Evolutionary conservation across 2,113 vertebrate genomes (phyloP).

Genomic region (Melierax canorus): DNA sequence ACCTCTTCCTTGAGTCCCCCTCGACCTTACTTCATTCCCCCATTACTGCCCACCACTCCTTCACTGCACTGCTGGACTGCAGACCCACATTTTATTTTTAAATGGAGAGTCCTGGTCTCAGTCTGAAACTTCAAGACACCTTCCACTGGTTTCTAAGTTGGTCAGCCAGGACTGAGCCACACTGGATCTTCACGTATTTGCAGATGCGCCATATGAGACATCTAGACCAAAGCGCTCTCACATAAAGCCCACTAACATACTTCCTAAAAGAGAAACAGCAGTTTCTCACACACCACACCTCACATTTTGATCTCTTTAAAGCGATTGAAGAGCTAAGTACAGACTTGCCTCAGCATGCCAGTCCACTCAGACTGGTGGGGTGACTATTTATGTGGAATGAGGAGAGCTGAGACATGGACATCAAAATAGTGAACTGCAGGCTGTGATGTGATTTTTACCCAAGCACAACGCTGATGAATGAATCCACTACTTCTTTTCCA

Average conservation of each 20-base stretch:
- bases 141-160: neutral
- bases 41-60: neutral
- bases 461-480: neutral
- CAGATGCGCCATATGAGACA: neutral
- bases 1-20: neutral
- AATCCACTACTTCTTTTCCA: neutral
- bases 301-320: neutral
- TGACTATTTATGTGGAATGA: neutral
- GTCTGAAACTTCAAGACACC: neutral
- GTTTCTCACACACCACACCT: neutral
- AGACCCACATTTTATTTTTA: neutral
- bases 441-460: neutral
- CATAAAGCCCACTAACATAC: neutral
- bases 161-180: neutral
- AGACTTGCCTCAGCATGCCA: neutral
- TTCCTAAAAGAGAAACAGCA: neutral
- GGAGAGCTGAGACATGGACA: neutral
- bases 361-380: neutral
- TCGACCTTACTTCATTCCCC: neutral
- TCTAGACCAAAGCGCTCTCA: neutral
- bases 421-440: neutral
- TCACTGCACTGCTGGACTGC: accelerated
- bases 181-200: neutral
- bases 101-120: neutral
- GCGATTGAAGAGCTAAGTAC: neutral